Evolutionary conservation across 2,797 vertebrate species (phyloP).

Genomic region (Coluber constrictor): DNA sequence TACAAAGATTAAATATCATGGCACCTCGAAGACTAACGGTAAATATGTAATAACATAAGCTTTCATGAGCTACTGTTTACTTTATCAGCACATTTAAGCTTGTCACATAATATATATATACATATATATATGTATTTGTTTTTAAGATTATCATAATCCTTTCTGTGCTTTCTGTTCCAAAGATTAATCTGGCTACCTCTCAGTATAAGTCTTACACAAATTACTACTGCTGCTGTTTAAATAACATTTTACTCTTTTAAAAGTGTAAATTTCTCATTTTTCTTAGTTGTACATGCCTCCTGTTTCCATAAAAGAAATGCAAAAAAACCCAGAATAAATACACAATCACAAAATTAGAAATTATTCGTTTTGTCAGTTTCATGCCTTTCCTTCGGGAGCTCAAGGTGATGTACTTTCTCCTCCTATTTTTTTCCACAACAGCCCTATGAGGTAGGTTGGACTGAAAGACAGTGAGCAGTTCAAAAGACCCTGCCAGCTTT

Average conservation of each 20-base stretch:
- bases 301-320: not conserved
- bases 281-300: not conserved
- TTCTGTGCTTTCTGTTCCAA: not conserved
- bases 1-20: not conserved
- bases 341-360: not conserved
- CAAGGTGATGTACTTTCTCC: not conserved
- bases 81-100: not conserved
- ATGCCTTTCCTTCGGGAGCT: not conserved
- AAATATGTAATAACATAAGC: not conserved
- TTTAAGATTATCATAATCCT: not conserved
- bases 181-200: not conserved
- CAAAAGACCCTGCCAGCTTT: not conserved
- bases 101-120: not conserved
- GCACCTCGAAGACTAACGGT: not conserved
- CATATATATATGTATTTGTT: not conserved
- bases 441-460: not conserved
- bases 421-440: not conserved
- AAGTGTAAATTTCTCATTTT: not conserved
- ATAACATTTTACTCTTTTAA: not conserved
- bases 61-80: not conserved
- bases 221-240: not conserved
- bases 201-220: not conserved
- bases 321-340: not conserved
- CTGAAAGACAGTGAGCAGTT: not conserved
- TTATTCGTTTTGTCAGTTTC: not conserved